phyloP scores from a whole-genome alignment of 2,888 invertebrate genomes.

The Mythimna ferrago region DNA sequence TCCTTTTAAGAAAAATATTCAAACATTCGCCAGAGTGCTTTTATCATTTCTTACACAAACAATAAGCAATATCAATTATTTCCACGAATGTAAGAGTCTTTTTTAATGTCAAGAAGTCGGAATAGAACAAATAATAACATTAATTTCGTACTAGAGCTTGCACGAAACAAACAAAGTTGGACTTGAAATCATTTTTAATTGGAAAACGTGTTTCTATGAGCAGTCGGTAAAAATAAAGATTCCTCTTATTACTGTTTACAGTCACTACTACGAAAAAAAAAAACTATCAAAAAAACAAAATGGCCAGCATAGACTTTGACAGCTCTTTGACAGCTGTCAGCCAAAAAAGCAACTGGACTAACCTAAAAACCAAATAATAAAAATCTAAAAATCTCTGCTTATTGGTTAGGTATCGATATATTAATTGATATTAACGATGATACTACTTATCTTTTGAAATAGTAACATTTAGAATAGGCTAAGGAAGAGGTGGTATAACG shows the following conservation, averaged over 20 bases:
- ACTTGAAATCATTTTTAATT: slow-evolving; percentile 68
- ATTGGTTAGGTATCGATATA: not conserved
- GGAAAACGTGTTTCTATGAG: slow-evolving; percentile 63
- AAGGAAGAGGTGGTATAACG: not conserved
- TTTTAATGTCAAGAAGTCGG: slow-evolving; percentile 28
- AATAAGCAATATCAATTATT: slow-evolving; percentile 17
- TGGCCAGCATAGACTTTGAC: not conserved
- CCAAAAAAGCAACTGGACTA: not conserved
- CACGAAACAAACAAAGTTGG: slow-evolving; percentile 44
- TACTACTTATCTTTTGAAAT: not conserved
- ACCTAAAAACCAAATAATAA: no score
- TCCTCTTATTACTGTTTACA: slow-evolving; percentile 16
- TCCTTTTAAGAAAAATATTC: not conserved
- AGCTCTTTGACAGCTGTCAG: slow-evolving; percentile 24
- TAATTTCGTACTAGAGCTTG: slow-evolving; percentile 35
- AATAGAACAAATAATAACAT: slow-evolving; percentile 35
- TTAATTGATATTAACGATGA: not conserved
- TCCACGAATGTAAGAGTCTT: not conserved
- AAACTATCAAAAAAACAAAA: not conserved
- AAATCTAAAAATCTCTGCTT: not conserved
- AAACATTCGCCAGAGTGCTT: not conserved
- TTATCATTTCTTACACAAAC: slow-evolving; percentile 10
- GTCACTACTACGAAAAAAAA: slow-evolving; percentile 11
- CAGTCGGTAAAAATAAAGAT: slow-evolving; percentile 41
- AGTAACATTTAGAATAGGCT: no score